Evolutionary conservation across 2,797 vertebrate species (phyloP), one percentile per base, ranked within the genome.

Genomic region (Ceryle rudis): DNA sequence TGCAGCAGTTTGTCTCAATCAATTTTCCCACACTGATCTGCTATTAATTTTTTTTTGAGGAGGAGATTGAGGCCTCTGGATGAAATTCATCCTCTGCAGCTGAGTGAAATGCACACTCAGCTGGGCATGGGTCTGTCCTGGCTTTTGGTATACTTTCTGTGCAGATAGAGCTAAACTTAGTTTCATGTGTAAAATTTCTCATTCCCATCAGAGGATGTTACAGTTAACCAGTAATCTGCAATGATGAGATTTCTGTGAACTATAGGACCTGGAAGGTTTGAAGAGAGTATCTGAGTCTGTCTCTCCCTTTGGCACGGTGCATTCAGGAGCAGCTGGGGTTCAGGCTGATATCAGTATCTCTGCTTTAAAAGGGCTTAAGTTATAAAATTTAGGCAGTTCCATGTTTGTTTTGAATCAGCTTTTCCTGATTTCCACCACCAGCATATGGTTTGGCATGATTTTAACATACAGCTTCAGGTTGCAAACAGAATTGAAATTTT

Each of bases 401-500:
- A 42, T 60, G n/a, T 78, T 83, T 84, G 21, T 35, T 89, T 88
- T 81, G 70, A 72, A 79, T 37, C 44, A 57, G 21, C 31, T 77
- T 67, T 94, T 19, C 49, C 25, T 1, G 1, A 0, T 91, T 92
- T 46, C 75, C 8, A 54, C 31, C 33, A 47, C 7, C 35, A 84
- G 73, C 70, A 46, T 80, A 74, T 94, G 57, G 19, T 60, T 84
- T 75, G 81, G 78, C 58, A 57, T 0, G 0, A 66, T 80, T 75
- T 71, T 85, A 82, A 89, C 8, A 2, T 61, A 78, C 44, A 79
- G 77, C 51, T 93, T 92, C 66, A 82, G 80, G 52, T 60, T 91
- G 85, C 90, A 81, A 94, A 80, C 15, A 60, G 82, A 97, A 96
- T 78, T 91, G 94, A 91, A 90, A 89, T 82, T 96, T 93, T 84